These are phyloP conservation scores for Onthophagus taurus DNA, from an alignment of 1,140 invertebrate species.

Conservation along the genomic window DNA sequence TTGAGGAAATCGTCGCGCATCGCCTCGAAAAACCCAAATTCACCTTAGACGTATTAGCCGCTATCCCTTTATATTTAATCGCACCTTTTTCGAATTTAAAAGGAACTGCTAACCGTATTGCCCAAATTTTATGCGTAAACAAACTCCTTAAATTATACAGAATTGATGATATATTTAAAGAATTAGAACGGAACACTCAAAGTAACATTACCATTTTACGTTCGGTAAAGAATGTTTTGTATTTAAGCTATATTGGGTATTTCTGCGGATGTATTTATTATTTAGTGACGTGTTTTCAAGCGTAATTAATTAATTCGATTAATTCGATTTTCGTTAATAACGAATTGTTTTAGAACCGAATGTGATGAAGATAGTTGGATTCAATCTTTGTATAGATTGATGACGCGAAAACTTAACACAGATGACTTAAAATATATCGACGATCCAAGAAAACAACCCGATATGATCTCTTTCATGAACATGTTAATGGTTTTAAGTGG, in stretches of 20 bases:
- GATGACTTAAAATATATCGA: no score
- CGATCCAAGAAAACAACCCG: no score
- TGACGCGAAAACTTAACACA: no score
- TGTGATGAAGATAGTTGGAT: no score
- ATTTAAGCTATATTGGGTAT: constrained; percentile 5
- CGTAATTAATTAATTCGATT: constrained; percentile 7
- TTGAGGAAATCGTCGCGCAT: background rate
- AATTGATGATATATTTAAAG: background rate
- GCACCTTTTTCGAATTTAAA: background rate
- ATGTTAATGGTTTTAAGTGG: no score
- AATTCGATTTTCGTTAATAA: no score
- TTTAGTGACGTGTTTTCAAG: background rate
- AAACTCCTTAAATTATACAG: constrained; percentile 2
- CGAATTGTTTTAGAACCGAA: background rate
- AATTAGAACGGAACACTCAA: background rate
- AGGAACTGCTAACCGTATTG: background rate
- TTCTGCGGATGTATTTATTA: background rate
- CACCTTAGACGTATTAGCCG: background rate
- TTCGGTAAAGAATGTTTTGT: background rate
- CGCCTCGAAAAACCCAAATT: constrained; percentile 1
- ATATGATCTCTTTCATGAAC: no score
- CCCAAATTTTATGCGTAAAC: background rate
- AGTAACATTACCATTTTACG: background rate
- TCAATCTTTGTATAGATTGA: no score
- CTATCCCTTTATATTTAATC: background rate